These are phyloP conservation scores for Gymnoscopelus microlampas DNA, from an alignment of 2,797 vertebrate genomes.

Conservation along the genomic window DNA sequence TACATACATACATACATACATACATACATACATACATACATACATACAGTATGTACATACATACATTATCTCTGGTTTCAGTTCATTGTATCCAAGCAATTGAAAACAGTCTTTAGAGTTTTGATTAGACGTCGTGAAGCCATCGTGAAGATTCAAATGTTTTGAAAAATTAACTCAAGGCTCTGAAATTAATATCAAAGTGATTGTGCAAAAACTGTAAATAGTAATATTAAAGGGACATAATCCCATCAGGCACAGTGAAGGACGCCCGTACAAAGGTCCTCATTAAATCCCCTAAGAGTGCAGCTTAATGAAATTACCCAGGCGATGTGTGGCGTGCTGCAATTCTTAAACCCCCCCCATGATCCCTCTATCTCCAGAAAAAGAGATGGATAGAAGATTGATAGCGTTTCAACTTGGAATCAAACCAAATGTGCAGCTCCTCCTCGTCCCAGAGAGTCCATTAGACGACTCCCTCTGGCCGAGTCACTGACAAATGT, in stretches of 20 bases:
- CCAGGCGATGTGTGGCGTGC: conserved; percentile 62
- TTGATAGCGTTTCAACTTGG: conserved; percentile 55
- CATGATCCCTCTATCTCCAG: conserved; percentile 52
- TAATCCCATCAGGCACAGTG: conserved; percentile 92
- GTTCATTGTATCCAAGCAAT: no score
- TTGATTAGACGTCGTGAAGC: no score
- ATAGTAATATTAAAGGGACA: conserved; percentile 94
- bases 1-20: no score
- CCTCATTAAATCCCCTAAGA: conserved; percentile 80
- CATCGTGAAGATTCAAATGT: no score
- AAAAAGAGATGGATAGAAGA: conserved; percentile 37
- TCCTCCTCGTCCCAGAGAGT: conserved; percentile 58
- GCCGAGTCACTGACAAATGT: conserved; percentile 79
- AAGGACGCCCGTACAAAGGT: conserved; percentile 79
- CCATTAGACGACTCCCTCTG: conserved; percentile 70
- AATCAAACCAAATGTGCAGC: conserved; percentile 65
- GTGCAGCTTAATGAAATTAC: conserved; percentile 75
- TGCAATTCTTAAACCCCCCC: conserved; percentile 67
- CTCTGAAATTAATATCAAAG: no score
- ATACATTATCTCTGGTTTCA: no score
- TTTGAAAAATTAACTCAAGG: no score
- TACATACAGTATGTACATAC: no score
- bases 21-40: no score
- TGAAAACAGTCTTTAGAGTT: no score
- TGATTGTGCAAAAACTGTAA: conserved; percentile 68